A percentile compares a stretch with the other conserved stretches of the same genome.
phyloP scores from a whole-genome alignment of 2,888 invertebrate genomes.

The Hyalella azteca region DNA sequence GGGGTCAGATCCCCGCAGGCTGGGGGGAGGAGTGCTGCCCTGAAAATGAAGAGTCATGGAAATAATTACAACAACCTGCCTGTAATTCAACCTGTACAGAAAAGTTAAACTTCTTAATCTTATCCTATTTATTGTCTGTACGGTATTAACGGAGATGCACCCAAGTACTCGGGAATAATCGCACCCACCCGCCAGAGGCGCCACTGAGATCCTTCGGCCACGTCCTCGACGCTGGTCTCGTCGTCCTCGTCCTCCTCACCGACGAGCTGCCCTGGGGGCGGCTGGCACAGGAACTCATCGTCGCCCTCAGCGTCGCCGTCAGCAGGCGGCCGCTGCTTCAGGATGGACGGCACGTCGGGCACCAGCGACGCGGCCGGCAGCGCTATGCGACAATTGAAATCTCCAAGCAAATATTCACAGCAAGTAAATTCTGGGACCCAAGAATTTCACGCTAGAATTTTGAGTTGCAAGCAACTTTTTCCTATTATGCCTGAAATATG shows the following conservation, averaged over 20 bases:
- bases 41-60: neutral
- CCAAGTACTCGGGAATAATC: neutral
- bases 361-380: constrained; percentile 26
- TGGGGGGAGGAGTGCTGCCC: constrained; percentile 20
- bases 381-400: too few species aligned
- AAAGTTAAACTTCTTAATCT: too few species aligned
- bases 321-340: constrained; percentile 51
- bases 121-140: too few species aligned
- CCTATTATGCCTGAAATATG: too few species aligned
- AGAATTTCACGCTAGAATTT: too few species aligned
- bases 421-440: too few species aligned
- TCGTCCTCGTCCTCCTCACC: constrained; percentile 43
- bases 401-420: too few species aligned
- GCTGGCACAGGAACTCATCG: neutral
- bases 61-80: neutral
- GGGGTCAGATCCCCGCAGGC: constrained; percentile 16
- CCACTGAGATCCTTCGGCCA: constrained; percentile 54
- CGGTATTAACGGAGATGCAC: neutral
- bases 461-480: too few species aligned
- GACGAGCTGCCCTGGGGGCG: constrained; percentile 22
- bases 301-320: neutral
- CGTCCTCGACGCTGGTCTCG: constrained; percentile 43
- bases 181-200: constrained; percentile 48
- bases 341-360: constrained; percentile 56
- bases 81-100: too few species aligned